Conservation (phyloP, 2,797 vertebrate species). For the Lacerta viridis region DNA sequence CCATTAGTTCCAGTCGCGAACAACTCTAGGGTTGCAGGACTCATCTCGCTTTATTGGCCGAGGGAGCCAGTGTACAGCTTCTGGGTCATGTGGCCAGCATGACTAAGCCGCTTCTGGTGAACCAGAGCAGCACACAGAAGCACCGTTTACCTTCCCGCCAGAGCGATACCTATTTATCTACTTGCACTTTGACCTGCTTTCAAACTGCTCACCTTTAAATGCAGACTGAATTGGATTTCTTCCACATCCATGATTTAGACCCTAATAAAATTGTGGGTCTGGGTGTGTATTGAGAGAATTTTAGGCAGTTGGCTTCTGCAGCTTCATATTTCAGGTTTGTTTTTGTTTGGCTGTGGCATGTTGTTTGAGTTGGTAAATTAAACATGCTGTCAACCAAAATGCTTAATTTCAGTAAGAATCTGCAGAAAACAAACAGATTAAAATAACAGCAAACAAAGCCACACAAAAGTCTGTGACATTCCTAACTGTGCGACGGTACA, state of each 20-base stretch:
- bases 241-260: background rate
- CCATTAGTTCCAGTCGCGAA: too few relatives aligned
- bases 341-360: conserved; percentile 20
- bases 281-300: background rate
- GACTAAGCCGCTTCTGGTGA: too few relatives aligned
- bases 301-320: background rate
- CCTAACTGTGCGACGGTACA: conserved; percentile 12
- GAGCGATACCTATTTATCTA: too few relatives aligned
- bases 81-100: too few relatives aligned
- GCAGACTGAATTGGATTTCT: too few relatives aligned
- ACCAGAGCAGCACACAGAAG: too few relatives aligned
- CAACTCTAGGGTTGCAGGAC: too few relatives aligned
- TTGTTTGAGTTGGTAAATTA: conserved; percentile 33
- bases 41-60: too few relatives aligned
- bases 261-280: background rate
- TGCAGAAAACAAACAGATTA: conserved; percentile 48
- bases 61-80: too few relatives aligned
- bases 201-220: too few relatives aligned
- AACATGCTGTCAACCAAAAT: conserved; percentile 40
- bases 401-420: conserved; percentile 31
- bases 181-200: too few relatives aligned
- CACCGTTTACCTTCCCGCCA: too few relatives aligned
- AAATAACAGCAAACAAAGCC: conserved; percentile 39
- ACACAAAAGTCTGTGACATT: conserved; percentile 55
- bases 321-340: conserved; percentile 25